Percentiles rank a stretch among this genome's conserved stretches.
Conservation (phyloP, 2,888 invertebrate genomes). For the Drosophila anomalata region DNA sequence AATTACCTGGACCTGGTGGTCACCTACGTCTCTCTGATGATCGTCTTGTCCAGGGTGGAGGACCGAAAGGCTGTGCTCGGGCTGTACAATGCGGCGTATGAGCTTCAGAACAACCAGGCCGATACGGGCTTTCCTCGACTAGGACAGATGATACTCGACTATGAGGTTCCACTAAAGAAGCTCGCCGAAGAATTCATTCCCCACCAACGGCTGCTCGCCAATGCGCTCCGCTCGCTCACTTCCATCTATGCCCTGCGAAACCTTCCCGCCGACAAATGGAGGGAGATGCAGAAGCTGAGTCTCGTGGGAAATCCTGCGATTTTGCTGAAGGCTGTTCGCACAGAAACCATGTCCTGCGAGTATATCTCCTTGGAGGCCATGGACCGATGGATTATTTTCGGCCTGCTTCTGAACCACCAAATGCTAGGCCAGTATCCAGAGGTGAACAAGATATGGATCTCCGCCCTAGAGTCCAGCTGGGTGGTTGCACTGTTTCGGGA, state of each 20-base stretch:
- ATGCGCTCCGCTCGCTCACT: constrained; percentile 94
- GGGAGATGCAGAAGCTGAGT: constrained; percentile 95
- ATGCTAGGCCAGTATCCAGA: constrained; percentile 92
- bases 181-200: constrained; percentile 98
- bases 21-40: constrained; percentile 97
- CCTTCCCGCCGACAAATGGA: constrained; percentile 96
- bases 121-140: constrained; percentile 97
- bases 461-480: constrained; percentile 96
- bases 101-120: constrained; percentile 95
- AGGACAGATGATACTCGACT: constrained; percentile 99
- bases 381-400: constrained; percentile 99
- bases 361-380: constrained; percentile 97
- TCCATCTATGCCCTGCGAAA: constrained; percentile 95
- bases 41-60: constrained; percentile 98
- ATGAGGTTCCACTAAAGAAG: constrained; percentile 97
- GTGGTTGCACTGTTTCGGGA: constrained; percentile 97
- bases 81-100: constrained; percentile 98
- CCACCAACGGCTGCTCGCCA: constrained; percentile 93
- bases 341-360: constrained; percentile 98
- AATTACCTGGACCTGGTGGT: constrained; percentile 97
- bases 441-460: constrained; percentile 95
- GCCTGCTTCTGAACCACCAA: constrained; percentile 95
- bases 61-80: constrained; percentile 98
- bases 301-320: constrained; percentile 97
- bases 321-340: constrained; percentile 96